Percentiles rank a stretch among this genome's conserved stretches.
phyloP scores from a whole-genome alignment of 2,113 vertebrate genomes.

The Equus quagga region DNA sequence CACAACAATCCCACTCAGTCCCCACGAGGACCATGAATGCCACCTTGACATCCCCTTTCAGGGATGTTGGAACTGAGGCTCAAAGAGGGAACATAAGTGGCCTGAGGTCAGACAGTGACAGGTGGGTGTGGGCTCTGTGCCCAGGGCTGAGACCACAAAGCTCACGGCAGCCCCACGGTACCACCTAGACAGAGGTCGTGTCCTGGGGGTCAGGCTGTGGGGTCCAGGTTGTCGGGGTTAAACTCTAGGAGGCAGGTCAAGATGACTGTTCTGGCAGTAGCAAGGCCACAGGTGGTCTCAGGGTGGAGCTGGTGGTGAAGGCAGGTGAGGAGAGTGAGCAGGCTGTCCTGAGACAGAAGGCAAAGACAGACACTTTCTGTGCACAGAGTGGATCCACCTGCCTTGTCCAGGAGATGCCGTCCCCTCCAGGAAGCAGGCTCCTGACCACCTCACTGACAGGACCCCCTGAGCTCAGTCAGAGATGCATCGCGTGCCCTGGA shows the following conservation, averaged over 20 bases:
- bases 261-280: not conserved
- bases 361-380: not conserved
- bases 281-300: not conserved
- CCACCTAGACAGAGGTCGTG: accelerated
- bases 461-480: too few relatives aligned
- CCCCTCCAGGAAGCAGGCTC: not conserved
- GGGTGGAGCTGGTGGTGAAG: too few relatives aligned
- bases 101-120: not conserved
- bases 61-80: not conserved
- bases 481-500: not conserved
- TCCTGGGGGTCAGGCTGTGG: not conserved
- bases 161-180: accelerated
- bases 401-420: not conserved
- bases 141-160: not conserved
- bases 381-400: not conserved
- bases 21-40: accelerated
- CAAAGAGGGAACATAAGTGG: accelerated
- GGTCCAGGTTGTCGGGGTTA: not conserved
- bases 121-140: not conserved
- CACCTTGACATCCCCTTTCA: too few relatives aligned
- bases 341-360: not conserved
- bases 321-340: too few relatives aligned
- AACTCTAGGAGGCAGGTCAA: not conserved
- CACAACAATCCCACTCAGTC: too few relatives aligned
- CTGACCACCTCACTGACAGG: too few relatives aligned